Percentiles rank a stretch among this genome's conserved stretches.
Evolutionary conservation across 2,113 vertebrate species (phyloP).

Genomic region (Lanius collurio): DNA sequence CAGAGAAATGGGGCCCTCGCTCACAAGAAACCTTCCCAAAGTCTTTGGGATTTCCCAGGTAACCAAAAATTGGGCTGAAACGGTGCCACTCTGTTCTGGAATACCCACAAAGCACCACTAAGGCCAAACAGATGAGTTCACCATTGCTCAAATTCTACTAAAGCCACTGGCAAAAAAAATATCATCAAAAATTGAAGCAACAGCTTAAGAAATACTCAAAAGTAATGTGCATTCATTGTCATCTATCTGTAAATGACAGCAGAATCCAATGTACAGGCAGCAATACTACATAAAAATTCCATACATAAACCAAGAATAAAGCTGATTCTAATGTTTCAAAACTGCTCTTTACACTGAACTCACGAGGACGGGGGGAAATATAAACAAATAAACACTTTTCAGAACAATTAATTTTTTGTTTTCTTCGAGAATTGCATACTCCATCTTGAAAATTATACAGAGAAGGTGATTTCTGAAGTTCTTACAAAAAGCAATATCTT

Average conservation of each 20-base stretch:
- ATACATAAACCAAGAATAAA: not conserved
- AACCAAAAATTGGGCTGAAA: not conserved
- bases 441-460: not conserved
- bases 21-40: not conserved
- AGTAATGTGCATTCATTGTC: accelerated
- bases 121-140: not conserved
- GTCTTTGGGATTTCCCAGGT: not conserved
- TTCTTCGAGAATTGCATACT: not conserved
- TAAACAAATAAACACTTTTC: not conserved
- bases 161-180: not conserved
- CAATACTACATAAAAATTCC: not conserved
- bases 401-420: not conserved
- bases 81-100: not conserved
- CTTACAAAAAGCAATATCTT: accelerated
- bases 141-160: not conserved
- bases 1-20: accelerated
- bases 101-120: not conserved
- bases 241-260: not conserved
- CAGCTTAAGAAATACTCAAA: not conserved
- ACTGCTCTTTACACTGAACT: not conserved
- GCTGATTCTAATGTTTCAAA: not conserved
- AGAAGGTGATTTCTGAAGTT: not conserved
- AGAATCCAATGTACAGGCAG: not conserved
- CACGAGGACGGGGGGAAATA: accelerated
- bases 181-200: not conserved